A percentile compares a stretch with the other conserved stretches of the same genome.
Evolutionary conservation across 2,888 invertebrate genomes (phyloP).

Genomic region (Incurvaria masculella): DNA sequence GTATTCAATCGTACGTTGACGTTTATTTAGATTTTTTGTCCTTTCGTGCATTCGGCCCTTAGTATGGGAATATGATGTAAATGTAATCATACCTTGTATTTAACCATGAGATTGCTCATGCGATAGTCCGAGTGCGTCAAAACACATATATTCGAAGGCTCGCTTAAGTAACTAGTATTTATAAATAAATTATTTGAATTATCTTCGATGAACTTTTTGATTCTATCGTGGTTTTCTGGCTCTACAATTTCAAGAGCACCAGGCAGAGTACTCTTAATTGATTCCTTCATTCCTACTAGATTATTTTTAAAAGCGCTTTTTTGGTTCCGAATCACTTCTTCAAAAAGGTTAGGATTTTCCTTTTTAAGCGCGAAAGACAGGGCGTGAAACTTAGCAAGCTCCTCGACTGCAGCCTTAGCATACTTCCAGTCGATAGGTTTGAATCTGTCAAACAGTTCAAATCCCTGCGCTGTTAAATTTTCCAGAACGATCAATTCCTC

Average conservation of each 20-base stretch:
- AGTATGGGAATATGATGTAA: neutral
- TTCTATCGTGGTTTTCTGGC: neutral
- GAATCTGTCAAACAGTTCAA: slow-evolving; percentile 16
- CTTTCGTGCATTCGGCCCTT: too few species aligned
- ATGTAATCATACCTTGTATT: slow-evolving; percentile 14
- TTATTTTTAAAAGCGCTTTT: neutral
- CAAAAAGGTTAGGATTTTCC: slow-evolving; percentile 22
- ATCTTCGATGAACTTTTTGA: neutral
- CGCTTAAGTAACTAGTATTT: neutral
- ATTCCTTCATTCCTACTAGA: too few species aligned
- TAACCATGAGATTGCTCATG: slow-evolving; percentile 24
- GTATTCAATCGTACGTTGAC: too few species aligned
- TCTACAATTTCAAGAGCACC: neutral
- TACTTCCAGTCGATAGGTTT: slow-evolving; percentile 28
- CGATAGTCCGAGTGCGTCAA: slow-evolving; percentile 27
- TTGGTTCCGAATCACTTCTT: slow-evolving; percentile 2
- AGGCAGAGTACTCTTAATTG: too few species aligned
- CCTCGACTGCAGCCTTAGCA: slow-evolving; percentile 22
- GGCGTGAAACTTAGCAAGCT: slow-evolving; percentile 33
- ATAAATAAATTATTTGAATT: neutral
- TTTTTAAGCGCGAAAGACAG: slow-evolving; percentile 31
- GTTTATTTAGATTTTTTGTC: too few species aligned
- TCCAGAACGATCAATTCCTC: slow-evolving; percentile 11
- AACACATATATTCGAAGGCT: slow-evolving; percentile 14
- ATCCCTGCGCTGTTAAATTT: slow-evolving; percentile 8